A percentile compares a stretch with the other conserved stretches of the same genome.
Evolutionary conservation across 2,113 vertebrate genomes (phyloP).

Genomic region (Tachysurus fulvidraco): DNA sequence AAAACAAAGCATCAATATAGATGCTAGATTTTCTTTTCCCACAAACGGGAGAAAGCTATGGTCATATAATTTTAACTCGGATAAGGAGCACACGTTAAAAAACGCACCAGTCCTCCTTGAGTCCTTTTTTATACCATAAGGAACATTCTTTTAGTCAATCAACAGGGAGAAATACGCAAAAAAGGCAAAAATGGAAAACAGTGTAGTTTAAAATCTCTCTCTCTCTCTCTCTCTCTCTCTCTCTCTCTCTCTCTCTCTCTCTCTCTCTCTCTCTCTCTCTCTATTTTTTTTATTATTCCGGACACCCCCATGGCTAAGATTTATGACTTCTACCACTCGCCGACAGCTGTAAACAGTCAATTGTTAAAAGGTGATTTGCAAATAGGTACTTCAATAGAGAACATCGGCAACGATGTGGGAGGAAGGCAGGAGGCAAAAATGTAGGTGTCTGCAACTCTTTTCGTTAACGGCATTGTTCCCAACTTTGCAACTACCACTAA

Average conservation of each 20-base stretch:
- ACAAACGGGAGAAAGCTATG: conserved; percentile 18
- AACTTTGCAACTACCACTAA: conserved; percentile 58
- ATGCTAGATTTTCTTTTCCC: conserved; percentile 46
- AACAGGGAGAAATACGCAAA: conserved; percentile 28
- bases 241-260: conserved; percentile 46
- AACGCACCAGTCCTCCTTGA: conserved; percentile 37
- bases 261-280: conserved; percentile 6
- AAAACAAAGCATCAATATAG: conserved; percentile 54
- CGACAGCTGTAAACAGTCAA: conserved; percentile 71
- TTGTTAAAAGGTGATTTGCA: conserved; percentile 76
- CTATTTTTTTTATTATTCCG: conserved; percentile 68
- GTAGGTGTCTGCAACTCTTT: conserved; percentile 82
- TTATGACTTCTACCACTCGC: conserved; percentile 75
- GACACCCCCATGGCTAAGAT: conserved; percentile 79
- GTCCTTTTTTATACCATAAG: conserved; percentile 1
- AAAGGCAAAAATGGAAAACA: conserved; percentile 55
- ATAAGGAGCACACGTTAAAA: conserved; percentile 40
- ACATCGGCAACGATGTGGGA: conserved; percentile 78
- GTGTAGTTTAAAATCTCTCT: conserved; percentile 50
- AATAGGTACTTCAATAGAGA: conserved; percentile 72
- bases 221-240: conserved; percentile 51
- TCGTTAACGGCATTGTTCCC: conserved; percentile 59
- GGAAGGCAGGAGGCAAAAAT: conserved; percentile 80
- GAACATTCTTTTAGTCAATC: conserved; percentile 5
- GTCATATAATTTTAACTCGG: conserved; percentile 39